A percentile compares a stretch with the other conserved stretches of the same genome.
These are phyloP conservation scores for Malacoctenus gilli DNA, from an alignment of 2,797 vertebrate genomes.

Conservation along the genomic window DNA sequence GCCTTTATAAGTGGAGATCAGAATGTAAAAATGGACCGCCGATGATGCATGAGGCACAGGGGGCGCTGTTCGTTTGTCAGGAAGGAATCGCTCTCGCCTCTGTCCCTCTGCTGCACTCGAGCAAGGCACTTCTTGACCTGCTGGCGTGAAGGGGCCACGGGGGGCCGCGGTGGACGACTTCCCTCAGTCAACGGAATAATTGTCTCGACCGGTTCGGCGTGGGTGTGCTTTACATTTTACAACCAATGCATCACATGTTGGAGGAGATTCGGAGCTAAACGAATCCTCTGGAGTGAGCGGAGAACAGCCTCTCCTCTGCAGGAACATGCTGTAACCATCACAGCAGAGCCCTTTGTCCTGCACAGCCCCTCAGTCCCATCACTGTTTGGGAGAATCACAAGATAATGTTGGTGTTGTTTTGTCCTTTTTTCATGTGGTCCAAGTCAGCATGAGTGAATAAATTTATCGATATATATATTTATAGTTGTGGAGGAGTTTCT, in stretches of 20 bases:
- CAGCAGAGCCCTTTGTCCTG: conserved; percentile 15
- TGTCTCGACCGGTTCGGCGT: not conserved
- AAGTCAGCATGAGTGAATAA: conserved; percentile 11
- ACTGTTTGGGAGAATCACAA: conserved; percentile 19
- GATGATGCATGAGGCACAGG: conserved; percentile 16
- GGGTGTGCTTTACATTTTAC: conserved; percentile 22
- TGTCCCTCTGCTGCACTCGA: conserved; percentile 36
- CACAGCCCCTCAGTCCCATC: conserved; percentile 1
- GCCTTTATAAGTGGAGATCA: conserved; percentile 25
- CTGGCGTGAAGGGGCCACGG: conserved; percentile 21
- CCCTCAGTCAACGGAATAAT: not conserved
- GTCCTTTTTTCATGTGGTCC: conserved; percentile 6
- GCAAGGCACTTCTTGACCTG: conserved; percentile 31
- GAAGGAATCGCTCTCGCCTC: not conserved
- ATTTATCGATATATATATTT: not conserved
- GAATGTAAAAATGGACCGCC: conserved; percentile 10
- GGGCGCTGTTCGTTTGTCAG: conserved; percentile 10
- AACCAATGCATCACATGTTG: conserved; percentile 19
- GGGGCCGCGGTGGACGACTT: conserved; percentile 21
- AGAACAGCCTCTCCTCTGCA: not conserved
- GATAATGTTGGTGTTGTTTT: too few relatives aligned
- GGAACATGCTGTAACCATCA: conserved; percentile 9
- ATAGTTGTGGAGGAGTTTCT: too few relatives aligned
- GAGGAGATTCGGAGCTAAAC: conserved; percentile 15
- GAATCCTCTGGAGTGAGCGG: conserved; percentile 8